Conservation (phyloP, 2,888 invertebrate genomes). For the Syritta pipiens region DNA sequence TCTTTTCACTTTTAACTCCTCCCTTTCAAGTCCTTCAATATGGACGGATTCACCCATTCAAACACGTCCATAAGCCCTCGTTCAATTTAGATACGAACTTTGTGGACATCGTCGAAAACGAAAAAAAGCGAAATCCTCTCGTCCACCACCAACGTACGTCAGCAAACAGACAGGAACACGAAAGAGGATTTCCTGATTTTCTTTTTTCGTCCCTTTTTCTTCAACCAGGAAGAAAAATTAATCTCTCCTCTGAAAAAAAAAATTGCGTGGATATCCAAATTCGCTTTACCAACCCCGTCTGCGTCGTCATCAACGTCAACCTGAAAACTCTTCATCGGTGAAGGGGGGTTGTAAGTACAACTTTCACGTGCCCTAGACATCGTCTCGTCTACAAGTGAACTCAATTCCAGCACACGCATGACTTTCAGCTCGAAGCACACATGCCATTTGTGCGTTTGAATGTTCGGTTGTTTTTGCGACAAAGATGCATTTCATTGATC, state of each 20-base stretch:
- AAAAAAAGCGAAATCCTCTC: constrained; percentile 1
- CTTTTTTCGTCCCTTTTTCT: too few species aligned
- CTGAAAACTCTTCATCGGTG: background rate
- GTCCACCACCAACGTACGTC: constrained; percentile 8
- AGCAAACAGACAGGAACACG: constrained; percentile 3
- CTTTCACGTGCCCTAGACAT: constrained; percentile 45
- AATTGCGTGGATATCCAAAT: background rate
- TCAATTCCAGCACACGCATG: constrained; percentile 17
- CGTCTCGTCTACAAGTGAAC: constrained; percentile 22
- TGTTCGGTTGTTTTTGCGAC: constrained; percentile 35
- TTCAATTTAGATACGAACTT: too few species aligned
- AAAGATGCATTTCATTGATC: constrained; percentile 52
- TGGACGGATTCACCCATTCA: too few species aligned
- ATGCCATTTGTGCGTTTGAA: constrained; percentile 8
- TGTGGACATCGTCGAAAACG: too few species aligned
- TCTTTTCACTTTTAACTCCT: too few species aligned
- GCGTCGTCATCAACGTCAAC: constrained; percentile 15
- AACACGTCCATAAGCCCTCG: too few species aligned
- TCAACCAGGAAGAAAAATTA: constrained; percentile 17
- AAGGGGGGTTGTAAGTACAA: constrained; percentile 6
- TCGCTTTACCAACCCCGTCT: background rate
- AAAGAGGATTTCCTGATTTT: background rate
- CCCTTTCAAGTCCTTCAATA: too few species aligned
- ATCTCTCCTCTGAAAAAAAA: constrained; percentile 9
- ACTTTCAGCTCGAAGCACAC: background rate